Evolutionary conservation across 92 coral and sea anemone genomes (phyloP).

Genomic region (Phenganax subtilis): DNA sequence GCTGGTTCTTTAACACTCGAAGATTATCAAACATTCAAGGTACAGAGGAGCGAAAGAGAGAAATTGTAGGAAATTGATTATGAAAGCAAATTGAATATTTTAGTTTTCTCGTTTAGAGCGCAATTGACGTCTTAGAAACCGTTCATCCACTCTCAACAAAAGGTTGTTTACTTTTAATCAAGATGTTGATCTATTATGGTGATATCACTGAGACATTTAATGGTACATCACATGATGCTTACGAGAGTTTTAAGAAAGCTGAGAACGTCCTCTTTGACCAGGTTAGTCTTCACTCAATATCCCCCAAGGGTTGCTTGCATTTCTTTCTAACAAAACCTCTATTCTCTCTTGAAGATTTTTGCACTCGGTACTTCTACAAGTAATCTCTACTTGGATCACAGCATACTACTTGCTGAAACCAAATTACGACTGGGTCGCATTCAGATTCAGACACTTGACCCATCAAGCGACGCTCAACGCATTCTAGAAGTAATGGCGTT

Average conservation of each 20-base stretch:
- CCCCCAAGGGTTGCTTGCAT: neutral
- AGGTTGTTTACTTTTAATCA: slow-evolving; percentile 57
- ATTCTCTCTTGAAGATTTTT: slow-evolving; percentile 47
- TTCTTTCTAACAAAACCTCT: neutral
- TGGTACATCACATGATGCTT: slow-evolving; percentile 43
- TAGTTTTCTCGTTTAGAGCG: slow-evolving; percentile 40
- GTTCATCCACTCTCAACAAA: slow-evolving; percentile 66
- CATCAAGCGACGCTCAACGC: slow-evolving; percentile 39
- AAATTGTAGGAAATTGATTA: neutral
- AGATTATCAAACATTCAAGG: slow-evolving; percentile 66
- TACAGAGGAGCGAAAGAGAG: neutral
- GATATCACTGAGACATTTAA: slow-evolving; percentile 55
- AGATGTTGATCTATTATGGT: slow-evolving; percentile 63
- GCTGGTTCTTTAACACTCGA: slow-evolving; percentile 64
- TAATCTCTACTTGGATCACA: slow-evolving; percentile 66
- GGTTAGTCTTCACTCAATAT: slow-evolving; percentile 39
- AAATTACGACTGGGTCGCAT: slow-evolving; percentile 73
- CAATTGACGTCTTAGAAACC: slow-evolving; percentile 59
- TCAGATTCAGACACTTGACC: slow-evolving; percentile 33
- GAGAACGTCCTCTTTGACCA: slow-evolving; percentile 62
- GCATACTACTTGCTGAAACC: slow-evolving; percentile 56
- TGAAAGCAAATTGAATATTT: neutral
- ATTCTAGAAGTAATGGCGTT: slow-evolving; percentile 56
- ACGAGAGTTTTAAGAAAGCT: slow-evolving; percentile 59
- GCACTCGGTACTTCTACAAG: slow-evolving; percentile 68